Evolutionary conservation across 2,113 vertebrate genomes (phyloP).

Genomic region (Nothoprocta perdicaria): DNA sequence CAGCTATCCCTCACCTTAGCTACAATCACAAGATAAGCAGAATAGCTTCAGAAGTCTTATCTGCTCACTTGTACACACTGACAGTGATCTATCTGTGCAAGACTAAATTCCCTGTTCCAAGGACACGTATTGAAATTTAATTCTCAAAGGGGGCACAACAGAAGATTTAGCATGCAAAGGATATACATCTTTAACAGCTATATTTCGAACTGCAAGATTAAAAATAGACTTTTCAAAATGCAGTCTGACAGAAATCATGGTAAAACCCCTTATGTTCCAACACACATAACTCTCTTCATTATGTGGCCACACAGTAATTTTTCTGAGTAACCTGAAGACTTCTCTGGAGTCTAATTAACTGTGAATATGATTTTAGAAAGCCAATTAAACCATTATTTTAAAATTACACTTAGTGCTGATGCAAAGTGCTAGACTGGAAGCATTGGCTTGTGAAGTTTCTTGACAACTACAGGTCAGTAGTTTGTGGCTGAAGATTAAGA

Average conservation of each 20-base stretch:
- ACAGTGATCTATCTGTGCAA: slow-evolving; percentile 3
- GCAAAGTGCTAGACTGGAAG: background rate
- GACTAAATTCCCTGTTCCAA: slow-evolving; percentile 29
- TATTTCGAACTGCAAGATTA: slow-evolving; percentile 12
- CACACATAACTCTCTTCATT: background rate
- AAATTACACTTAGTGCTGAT: slow-evolving; percentile 18
- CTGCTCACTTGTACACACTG: slow-evolving; percentile 10
- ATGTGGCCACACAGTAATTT: background rate
- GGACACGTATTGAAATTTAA: background rate
- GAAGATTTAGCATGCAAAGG: background rate
- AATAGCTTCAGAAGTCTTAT: slow-evolving; percentile 5
- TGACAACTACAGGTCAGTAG: background rate
- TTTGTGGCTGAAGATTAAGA: background rate
- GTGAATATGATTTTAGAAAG: background rate
- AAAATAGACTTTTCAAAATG: slow-evolving; percentile 19
- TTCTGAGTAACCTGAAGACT: background rate
- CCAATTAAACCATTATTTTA: background rate
- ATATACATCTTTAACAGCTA: background rate
- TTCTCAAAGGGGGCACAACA: background rate
- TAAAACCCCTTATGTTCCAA: background rate
- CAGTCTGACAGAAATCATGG: background rate
- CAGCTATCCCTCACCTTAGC: slow-evolving; percentile 27
- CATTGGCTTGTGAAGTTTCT: background rate
- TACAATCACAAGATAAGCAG: slow-evolving; percentile 19
- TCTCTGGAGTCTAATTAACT: slow-evolving; percentile 8